Conservation (phyloP, 2,888 invertebrate species). For the Chirona hameri region DNA sequence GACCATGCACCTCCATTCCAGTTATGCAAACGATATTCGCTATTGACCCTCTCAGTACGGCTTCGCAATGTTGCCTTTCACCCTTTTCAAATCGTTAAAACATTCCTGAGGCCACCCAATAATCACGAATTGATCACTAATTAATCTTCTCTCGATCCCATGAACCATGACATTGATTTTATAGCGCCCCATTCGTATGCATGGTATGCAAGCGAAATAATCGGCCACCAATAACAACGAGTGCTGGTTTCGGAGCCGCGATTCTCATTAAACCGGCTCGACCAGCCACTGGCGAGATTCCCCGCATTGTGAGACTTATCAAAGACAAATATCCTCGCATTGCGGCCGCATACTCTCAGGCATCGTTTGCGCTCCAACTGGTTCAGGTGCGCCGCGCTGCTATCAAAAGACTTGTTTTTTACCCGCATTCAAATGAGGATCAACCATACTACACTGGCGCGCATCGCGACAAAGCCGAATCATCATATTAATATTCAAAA, state of each 20-base stretch:
- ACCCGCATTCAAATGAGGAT: slow-evolving; percentile 23
- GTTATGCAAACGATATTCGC: no score
- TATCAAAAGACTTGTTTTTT: not conserved
- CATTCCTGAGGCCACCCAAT: not conserved
- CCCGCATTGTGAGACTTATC: not conserved
- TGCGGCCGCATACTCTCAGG: not conserved
- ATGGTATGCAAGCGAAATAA: not conserved
- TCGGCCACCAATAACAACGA: not conserved
- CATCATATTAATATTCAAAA: slow-evolving; percentile 11
- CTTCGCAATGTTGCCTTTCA: no score
- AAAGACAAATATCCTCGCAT: not conserved
- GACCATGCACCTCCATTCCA: no score
- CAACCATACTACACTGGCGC: not conserved
- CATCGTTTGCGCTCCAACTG: not conserved
- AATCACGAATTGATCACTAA: no score
- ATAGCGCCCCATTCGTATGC: not conserved
- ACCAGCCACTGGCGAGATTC: not conserved
- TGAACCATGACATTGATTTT: not conserved
- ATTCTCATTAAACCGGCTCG: not conserved
- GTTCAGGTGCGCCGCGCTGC: not conserved
- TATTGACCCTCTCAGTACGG: no score
- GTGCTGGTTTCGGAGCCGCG: not conserved
- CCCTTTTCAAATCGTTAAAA: not conserved
- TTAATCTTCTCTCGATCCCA: not conserved
- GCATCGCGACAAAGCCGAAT: not conserved